phyloP scores from a whole-genome alignment of 2,888 invertebrate genomes.

The Diarsia rubi region DNA sequence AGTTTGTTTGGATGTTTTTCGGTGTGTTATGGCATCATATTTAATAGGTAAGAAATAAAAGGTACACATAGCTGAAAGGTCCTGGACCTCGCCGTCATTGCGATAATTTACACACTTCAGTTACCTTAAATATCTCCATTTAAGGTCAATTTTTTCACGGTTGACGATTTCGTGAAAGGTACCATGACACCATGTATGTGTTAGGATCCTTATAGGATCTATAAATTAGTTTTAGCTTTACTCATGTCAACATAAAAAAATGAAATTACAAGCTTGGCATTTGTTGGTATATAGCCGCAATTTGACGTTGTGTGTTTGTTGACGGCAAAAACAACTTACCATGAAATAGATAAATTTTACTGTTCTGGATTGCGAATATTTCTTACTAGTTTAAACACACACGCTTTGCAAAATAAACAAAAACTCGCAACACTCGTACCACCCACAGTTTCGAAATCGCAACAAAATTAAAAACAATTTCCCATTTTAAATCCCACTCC shows the following conservation, averaged over 20 bases:
- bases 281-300: background rate
- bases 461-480: conserved; percentile 23
- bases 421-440: background rate
- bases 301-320: background rate
- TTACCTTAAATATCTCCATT: too few relatives aligned
- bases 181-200: background rate
- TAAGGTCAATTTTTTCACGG: too few relatives aligned
- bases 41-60: background rate
- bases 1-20: background rate
- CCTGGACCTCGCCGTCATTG: too few relatives aligned
- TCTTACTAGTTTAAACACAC: background rate
- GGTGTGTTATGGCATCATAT: background rate
- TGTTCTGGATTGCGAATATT: background rate
- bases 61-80: too few relatives aligned
- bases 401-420: background rate
- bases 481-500: conserved; percentile 23
- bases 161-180: too few relatives aligned
- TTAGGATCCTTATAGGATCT: background rate
- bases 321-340: background rate
- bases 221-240: too few relatives aligned
- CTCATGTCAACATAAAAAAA: too few relatives aligned
- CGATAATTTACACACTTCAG: too few relatives aligned
- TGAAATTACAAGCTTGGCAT: background rate
- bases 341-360: background rate
- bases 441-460: background rate